phyloP scores from a whole-genome alignment of 1,140 invertebrate genomes.

The Micrasema minimum region DNA sequence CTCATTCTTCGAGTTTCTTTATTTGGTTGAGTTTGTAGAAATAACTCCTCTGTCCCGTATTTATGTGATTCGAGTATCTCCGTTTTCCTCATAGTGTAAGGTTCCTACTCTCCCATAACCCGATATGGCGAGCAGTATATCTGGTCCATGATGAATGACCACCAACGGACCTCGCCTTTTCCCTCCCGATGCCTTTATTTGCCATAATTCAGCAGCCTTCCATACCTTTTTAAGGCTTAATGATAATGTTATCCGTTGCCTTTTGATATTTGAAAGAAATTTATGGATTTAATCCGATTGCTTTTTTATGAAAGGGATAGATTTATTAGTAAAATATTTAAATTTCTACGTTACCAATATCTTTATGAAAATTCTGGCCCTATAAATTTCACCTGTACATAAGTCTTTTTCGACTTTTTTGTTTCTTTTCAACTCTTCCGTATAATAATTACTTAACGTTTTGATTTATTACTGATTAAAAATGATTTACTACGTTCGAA shows the following conservation, averaged over 20 bases:
- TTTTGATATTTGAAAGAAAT: conserved; percentile 48
- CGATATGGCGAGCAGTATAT: conserved; percentile 30
- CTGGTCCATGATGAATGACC: conserved; percentile 47
- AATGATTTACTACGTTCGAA: no score
- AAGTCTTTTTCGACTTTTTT: no score
- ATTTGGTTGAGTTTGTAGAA: no score
- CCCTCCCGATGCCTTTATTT: conserved; percentile 46
- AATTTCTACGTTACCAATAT: conserved; percentile 4
- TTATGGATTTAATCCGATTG: conserved; percentile 45
- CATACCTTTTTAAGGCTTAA: conserved; percentile 47
- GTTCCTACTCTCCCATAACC: no score
- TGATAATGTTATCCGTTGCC: conserved; percentile 51
- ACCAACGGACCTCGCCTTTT: conserved; percentile 40
- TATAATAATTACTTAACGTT: no score
- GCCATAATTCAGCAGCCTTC: conserved; percentile 50
- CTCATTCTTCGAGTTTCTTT: no score
- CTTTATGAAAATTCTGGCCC: no score
- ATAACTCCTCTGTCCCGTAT: no score
- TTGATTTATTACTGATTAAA: no score
- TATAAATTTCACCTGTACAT: no score
- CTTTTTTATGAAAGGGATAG: conserved; percentile 11
- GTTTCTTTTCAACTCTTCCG: no score
- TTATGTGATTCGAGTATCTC: background rate
- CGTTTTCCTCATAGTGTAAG: background rate
- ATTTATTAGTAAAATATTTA: conserved; percentile 43